Conservation (phyloP, 2,797 vertebrate species). For the Rhynchotus rufescens region DNA sequence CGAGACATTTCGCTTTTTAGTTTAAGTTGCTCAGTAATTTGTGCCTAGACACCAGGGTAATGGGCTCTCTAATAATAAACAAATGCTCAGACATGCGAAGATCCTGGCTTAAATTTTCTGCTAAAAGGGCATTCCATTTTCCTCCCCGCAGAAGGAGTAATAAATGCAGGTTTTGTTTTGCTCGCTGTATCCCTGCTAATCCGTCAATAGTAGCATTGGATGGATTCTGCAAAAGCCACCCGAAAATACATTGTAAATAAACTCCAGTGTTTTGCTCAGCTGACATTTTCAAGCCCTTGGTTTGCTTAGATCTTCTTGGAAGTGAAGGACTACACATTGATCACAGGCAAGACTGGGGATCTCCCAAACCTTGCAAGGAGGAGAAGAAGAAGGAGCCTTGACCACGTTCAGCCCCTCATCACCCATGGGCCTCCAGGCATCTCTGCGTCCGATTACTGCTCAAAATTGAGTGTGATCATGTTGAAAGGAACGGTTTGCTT, state of each 20-base stretch:
- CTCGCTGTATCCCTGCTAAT: not conserved
- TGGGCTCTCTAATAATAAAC: not conserved
- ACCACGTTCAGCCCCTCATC: not conserved
- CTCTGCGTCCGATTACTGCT: not conserved
- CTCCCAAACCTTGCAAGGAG: not conserved
- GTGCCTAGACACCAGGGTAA: not conserved
- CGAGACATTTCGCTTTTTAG: slow-evolving; percentile 4
- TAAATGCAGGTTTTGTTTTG: not conserved
- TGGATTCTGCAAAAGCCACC: not conserved
- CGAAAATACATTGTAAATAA: not conserved
- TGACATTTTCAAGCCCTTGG: not conserved
- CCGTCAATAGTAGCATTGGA: not conserved
- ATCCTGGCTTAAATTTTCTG: not conserved
- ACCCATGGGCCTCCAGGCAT: not conserved
- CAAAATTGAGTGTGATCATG: not conserved
- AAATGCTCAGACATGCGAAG: not conserved
- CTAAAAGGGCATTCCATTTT: not conserved
- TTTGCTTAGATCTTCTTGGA: not conserved
- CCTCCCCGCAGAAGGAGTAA: not conserved
- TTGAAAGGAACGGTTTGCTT: not conserved
- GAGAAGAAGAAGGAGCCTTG: not conserved
- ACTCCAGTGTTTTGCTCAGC: not conserved
- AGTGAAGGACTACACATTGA: not conserved
- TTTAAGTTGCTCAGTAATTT: slow-evolving; percentile 36
- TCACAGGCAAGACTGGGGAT: not conserved